A percentile compares a stretch with the other conserved stretches of the same genome.
phyloP scores from a whole-genome alignment of 2,113 vertebrate genomes.

The Myiozetetes cayanensis region DNA sequence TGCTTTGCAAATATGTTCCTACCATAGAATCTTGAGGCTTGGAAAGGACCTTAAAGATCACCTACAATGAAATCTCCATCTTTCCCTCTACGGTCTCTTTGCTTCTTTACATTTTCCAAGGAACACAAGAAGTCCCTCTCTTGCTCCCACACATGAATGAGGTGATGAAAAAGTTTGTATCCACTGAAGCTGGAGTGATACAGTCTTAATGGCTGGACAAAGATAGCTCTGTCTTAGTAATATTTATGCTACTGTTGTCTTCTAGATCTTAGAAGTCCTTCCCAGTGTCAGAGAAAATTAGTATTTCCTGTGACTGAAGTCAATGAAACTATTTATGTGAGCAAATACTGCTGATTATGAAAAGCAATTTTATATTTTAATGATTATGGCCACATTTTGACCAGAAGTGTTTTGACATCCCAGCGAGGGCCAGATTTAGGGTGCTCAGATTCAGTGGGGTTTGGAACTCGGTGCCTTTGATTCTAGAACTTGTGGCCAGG shows the following conservation, averaged over 20 bases:
- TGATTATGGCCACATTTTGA: background rate
- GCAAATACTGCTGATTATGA: background rate
- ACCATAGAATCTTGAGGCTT: background rate
- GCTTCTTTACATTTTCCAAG: background rate
- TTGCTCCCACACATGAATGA: background rate
- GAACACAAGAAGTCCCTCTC: background rate
- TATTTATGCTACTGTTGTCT: background rate
- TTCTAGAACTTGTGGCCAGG: constrained; percentile 21
- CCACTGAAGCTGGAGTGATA: background rate
- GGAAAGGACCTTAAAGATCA: background rate
- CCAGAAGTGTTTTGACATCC: background rate
- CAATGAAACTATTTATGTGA: background rate
- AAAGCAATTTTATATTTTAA: background rate
- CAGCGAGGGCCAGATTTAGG: background rate
- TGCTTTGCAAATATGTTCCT: background rate
- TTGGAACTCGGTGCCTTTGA: background rate
- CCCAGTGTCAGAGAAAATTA: background rate
- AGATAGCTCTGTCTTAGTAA: background rate
- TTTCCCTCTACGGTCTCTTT: background rate
- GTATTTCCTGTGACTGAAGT: background rate
- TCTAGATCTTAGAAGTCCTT: background rate
- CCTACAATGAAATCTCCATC: background rate
- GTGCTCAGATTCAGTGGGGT: no score
- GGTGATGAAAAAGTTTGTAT: background rate
- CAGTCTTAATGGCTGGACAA: background rate